phyloP scores from a whole-genome alignment of 2,888 invertebrate genomes.

The Pristionchus exspectatus region DNA sequence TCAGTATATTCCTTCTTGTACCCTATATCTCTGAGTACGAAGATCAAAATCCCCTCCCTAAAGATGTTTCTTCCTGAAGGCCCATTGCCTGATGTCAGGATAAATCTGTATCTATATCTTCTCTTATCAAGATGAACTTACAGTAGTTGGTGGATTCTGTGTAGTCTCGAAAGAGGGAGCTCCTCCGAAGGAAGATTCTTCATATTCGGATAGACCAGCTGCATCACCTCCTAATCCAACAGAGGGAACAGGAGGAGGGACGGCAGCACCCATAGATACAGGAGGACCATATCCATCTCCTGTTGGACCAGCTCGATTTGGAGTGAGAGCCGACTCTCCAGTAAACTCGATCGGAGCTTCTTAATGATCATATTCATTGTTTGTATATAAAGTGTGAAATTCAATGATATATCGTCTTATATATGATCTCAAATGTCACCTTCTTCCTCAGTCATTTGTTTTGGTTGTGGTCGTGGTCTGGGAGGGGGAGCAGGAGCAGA shows the following conservation, averaged over 20 bases:
- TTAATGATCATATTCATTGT: neutral
- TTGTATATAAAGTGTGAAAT: neutral
- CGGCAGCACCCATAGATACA: constrained; percentile 68
- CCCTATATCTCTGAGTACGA: no score
- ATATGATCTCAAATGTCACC: neutral
- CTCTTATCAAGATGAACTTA: constrained; percentile 45
- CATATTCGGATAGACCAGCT: constrained; percentile 63
- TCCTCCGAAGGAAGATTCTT: constrained; percentile 64
- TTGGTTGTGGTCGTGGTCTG: constrained; percentile 5
- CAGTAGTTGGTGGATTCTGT: constrained; percentile 72
- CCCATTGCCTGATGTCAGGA: no score
- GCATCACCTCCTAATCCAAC: constrained; percentile 73
- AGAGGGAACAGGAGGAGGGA: constrained; percentile 73
- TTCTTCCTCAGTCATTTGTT: constrained; percentile 13
- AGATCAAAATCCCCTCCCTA: no score
- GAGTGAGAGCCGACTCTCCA: constrained; percentile 75
- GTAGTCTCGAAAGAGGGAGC: constrained; percentile 60
- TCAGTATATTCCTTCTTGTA: neutral
- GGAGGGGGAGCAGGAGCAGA: constrained; percentile 31
- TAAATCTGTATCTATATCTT: no score
- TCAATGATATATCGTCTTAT: neutral
- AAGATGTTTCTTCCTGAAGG: no score
- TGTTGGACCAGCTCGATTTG: constrained; percentile 74
- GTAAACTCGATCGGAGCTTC: constrained; percentile 65
- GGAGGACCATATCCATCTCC: constrained; percentile 78